These are phyloP conservation scores for Amiota mariae DNA, from an alignment of 2,888 invertebrate genomes.

Conservation along the genomic window DNA sequence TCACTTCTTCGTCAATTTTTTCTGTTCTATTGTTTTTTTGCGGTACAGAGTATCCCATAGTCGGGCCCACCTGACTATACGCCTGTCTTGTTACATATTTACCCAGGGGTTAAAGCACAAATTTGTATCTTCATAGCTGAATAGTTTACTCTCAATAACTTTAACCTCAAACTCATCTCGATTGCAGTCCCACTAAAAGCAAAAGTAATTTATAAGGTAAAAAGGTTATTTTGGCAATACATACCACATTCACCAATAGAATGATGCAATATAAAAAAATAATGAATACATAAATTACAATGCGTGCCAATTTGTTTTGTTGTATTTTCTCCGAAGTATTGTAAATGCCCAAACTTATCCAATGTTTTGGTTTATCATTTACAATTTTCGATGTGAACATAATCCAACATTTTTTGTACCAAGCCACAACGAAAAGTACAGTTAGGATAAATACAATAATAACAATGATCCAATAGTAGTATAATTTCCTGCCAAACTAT, in stretches of 20 bases:
- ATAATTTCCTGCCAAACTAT: too few relatives aligned
- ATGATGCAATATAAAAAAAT: background rate
- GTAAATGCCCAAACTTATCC: background rate
- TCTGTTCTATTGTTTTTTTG: too few relatives aligned
- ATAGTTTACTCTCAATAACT: slow-evolving; percentile 5
- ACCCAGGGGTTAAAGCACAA: slow-evolving; percentile 67
- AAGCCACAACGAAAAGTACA: background rate
- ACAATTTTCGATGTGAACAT: background rate
- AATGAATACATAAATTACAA: background rate
- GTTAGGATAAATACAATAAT: background rate
- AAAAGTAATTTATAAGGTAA: slow-evolving; percentile 12
- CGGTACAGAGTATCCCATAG: too few relatives aligned
- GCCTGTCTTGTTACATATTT: slow-evolving; percentile 23
- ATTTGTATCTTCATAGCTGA: background rate
- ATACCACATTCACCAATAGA: background rate
- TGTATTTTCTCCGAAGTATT: background rate
- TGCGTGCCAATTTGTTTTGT: background rate
- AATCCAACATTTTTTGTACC: background rate
- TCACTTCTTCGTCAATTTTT: too few relatives aligned
- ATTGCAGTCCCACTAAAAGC: slow-evolving; percentile 35
- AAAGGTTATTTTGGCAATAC: background rate
- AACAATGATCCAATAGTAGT: too few relatives aligned
- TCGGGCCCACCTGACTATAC: too few relatives aligned
- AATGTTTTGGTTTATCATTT: background rate
- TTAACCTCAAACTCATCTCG: slow-evolving; percentile 39